A percentile compares a stretch with the other conserved stretches of the same genome.
Conservation (phyloP, 2,797 vertebrate species). For the Urocyon cinereoargenteus region DNA sequence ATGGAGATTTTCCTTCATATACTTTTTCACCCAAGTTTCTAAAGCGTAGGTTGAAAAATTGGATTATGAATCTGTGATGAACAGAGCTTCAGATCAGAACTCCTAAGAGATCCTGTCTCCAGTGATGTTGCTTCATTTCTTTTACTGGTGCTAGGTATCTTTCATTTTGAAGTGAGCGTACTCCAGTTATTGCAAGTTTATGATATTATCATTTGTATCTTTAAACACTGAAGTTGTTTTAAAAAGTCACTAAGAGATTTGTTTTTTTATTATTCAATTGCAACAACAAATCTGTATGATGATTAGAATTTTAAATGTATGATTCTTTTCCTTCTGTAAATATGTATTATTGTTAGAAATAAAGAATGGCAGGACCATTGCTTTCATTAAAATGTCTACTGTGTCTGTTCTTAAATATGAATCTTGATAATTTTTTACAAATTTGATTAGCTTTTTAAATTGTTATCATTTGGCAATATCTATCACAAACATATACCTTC, state of each 20-base stretch:
- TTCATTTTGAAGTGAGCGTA: constrained; percentile 18
- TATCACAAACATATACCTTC: background rate
- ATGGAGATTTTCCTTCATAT: background rate
- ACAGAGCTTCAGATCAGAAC: background rate
- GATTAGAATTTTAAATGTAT: constrained; percentile 67
- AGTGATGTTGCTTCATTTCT: background rate
- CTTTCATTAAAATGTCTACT: constrained; percentile 79
- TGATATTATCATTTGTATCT: constrained; percentile 12
- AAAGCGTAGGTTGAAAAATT: background rate
- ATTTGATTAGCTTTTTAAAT: constrained; percentile 37
- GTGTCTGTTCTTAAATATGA: background rate
- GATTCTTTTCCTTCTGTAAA: constrained; percentile 81
- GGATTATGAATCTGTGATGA: background rate
- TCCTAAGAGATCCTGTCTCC: background rate
- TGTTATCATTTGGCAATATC: background rate
- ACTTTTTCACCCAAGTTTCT: background rate
- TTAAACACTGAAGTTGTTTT: constrained; percentile 15
- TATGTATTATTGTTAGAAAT: constrained; percentile 73
- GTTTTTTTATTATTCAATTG: constrained; percentile 63
- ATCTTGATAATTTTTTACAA: constrained; percentile 80
- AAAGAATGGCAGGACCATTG: constrained; percentile 82
- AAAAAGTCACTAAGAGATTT: constrained; percentile 39
- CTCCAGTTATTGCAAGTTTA: constrained; percentile 7
- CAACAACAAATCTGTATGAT: constrained; percentile 38
- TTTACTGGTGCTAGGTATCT: constrained; percentile 36